Base-by-base conservation (phyloP, 1,140 invertebrate genomes). In the Acromyrmex charruanus region DNA sequence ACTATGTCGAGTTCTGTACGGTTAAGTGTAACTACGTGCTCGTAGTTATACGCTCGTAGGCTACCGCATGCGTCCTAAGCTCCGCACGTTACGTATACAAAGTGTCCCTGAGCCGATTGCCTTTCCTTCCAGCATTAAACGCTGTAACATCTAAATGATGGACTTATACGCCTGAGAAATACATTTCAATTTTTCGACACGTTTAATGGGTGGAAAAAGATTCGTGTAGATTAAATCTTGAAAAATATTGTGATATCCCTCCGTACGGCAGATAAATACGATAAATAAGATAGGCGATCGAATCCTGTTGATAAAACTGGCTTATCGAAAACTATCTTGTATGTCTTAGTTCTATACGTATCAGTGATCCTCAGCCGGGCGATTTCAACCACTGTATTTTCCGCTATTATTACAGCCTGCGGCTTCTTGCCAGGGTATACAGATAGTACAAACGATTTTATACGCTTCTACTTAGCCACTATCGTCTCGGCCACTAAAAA, bases 1-100 rank as follows among this genome's bases (percentile, higher is more conserved):
- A 69, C 65, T 81, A 35, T 71, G 66, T 31, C 53, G 79, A 82
- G 66, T 44, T 75, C 35, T 31, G 35, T 72, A 81, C 79, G 16
- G 35, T 82, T 82, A 82, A 72, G 53, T 31, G 39, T 82, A 74
- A 82, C 80, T 82, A 59, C 68, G 49, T 55, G 44, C 63, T 28
- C 65, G 31, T 69, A 55, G 49, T 69, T 66, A 80, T 31, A 31
- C 51, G 51, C 25, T 53, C 18, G 71, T 65, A 55, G 39, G 80
- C 80, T 82, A 82, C 68, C 80, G 66, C 66, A 44, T 44, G 51
- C 51, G 53, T 72, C 39, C 68, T 21, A 25, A 25, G 35, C n/a
- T 35, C 3, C 49, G 53, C 44, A 14, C 39, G 68, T 61, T 74
- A 82, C 35, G 25, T 71, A 72, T 49, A 49, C 35, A 18, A 18